Conservation (phyloP, 2,113 vertebrate species). For the Toxotes chatareus region DNA sequence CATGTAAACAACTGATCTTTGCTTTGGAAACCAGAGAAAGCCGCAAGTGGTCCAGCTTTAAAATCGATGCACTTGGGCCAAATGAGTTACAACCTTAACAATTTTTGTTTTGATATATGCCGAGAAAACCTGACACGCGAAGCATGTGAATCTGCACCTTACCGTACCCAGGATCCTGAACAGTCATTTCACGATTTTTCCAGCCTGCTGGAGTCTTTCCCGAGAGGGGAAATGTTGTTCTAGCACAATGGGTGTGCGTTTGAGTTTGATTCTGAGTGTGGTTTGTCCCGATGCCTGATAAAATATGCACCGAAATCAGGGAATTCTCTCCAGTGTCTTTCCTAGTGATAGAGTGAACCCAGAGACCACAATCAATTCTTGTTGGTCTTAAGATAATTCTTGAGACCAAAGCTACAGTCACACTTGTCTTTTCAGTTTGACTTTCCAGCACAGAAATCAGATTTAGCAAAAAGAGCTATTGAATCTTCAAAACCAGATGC, state of each 20-base stretch:
- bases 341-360: slow-evolving; percentile 39
- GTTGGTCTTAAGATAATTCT: slow-evolving; percentile 27
- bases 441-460: slow-evolving; percentile 5
- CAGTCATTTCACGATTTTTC: not conserved
- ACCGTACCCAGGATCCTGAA: slow-evolving; percentile 5
- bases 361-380: slow-evolving; percentile 43
- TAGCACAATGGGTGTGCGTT: slow-evolving; percentile 43
- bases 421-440: slow-evolving; percentile 10
- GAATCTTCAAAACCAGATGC: slow-evolving; percentile 21
- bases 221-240: slow-evolving; percentile 25
- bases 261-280: slow-evolving; percentile 56
- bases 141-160: slow-evolving; percentile 24
- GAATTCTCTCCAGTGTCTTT: slow-evolving; percentile 42
- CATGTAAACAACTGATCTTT: not conserved
- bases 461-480: slow-evolving; percentile 12
- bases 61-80: not conserved
- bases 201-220: slow-evolving; percentile 17
- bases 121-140: slow-evolving; percentile 13
- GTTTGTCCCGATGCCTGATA: slow-evolving; percentile 59
- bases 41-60: not conserved
- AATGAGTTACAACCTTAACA: not conserved
- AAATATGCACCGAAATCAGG: slow-evolving; percentile 44
- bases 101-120: not conserved
- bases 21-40: not conserved
- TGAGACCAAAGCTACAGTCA: slow-evolving; percentile 26